Evolutionary conservation across 1,140 invertebrate genomes (phyloP).

Genomic region (Neotoxoptera formosana): DNA sequence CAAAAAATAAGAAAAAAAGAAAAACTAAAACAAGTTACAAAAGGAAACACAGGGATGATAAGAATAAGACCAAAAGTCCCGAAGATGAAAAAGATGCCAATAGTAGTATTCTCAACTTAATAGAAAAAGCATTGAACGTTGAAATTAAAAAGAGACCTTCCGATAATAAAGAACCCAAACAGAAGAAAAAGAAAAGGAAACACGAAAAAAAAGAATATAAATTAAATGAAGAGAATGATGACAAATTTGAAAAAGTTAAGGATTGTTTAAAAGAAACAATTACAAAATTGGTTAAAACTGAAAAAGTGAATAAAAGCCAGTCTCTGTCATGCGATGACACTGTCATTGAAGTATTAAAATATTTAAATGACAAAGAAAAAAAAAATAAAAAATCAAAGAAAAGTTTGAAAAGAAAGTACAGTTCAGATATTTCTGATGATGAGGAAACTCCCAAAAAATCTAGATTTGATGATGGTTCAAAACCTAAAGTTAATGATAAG

Average conservation of each 20-base stretch:
- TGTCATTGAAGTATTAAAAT: constrained; percentile 49
- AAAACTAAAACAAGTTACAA: constrained; percentile 1
- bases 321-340: not conserved
- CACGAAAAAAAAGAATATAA: constrained; percentile 45
- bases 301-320: not conserved
- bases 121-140: constrained; percentile 43
- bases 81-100: constrained; percentile 32
- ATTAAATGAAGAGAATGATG: constrained; percentile 23
- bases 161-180: constrained; percentile 40
- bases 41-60: not conserved
- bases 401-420: constrained; percentile 18
- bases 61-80: not conserved
- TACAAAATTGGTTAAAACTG: constrained; percentile 43
- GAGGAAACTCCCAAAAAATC: not conserved
- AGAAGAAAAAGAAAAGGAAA: constrained; percentile 39
- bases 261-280: constrained; percentile 49
- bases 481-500: not conserved
- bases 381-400: constrained; percentile 43
- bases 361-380: constrained; percentile 38
- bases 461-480: not conserved
- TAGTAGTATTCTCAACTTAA: constrained; percentile 20
- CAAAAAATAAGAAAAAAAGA: constrained; percentile 31
- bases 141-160: constrained; percentile 37
- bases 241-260: constrained; percentile 51
- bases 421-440: constrained; percentile 33